phyloP scores from a whole-genome alignment of 2,113 vertebrate species.

The Microcebus murinus region DNA sequence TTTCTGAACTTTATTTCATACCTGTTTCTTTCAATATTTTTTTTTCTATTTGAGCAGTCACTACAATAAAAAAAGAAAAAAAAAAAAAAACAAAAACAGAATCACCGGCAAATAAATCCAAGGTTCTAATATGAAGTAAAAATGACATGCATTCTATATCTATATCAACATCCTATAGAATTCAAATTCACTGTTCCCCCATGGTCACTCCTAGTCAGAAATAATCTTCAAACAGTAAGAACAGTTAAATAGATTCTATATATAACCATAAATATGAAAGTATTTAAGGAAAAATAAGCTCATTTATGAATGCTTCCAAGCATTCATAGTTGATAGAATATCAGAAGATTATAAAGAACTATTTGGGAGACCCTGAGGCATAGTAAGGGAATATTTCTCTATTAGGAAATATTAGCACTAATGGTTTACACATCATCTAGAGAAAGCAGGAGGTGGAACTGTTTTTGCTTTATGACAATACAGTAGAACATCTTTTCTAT shows the following conservation, averaged over 20 bases:
- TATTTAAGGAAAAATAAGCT: background rate
- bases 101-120: constrained; percentile 16
- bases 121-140: background rate
- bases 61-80: background rate
- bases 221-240: background rate
- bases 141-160: background rate
- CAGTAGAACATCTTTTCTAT: background rate
- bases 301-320: background rate
- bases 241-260: background rate
- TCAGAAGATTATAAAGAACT: background rate
- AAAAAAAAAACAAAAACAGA: background rate
- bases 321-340: background rate
- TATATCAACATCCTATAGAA: background rate
- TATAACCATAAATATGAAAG: background rate
- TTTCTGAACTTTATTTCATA: background rate
- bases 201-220: background rate
- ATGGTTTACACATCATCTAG: background rate
- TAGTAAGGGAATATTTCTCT: background rate
- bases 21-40: background rate
- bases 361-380: background rate
- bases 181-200: background rate
- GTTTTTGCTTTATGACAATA: constrained; percentile 17
- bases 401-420: background rate
- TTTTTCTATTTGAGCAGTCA: background rate
- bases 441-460: background rate